Evolutionary conservation across 2,888 invertebrate genomes (phyloP).

Genomic region (Calameuta idolon): DNA sequence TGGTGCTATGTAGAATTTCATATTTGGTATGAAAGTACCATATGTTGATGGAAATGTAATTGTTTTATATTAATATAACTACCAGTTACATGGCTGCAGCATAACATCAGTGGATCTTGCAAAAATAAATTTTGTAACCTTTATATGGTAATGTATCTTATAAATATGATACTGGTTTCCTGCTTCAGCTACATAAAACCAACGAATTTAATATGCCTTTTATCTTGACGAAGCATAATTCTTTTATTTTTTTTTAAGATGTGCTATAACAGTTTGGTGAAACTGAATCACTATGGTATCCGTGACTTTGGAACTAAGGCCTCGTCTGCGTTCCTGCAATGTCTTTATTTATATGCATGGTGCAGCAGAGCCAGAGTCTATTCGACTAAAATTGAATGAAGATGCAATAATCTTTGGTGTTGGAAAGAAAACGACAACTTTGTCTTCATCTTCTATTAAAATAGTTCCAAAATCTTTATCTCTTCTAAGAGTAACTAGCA

Average conservation of each 20-base stretch:
- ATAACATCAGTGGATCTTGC: not conserved
- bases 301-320: constrained; percentile 58
- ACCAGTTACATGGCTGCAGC: not conserved
- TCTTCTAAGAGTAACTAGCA: constrained; percentile 45
- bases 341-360: constrained; percentile 50
- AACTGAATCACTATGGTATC: constrained; percentile 30
- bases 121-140: not conserved
- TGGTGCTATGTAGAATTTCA: not conserved
- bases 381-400: constrained; percentile 51
- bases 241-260: not conserved
- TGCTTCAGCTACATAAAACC: not conserved
- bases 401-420: constrained; percentile 45
- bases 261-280: not conserved
- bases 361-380: constrained; percentile 31
- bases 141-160: not conserved
- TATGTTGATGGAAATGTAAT: not conserved
- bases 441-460: constrained; percentile 45
- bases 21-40: not conserved
- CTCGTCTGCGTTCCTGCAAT: constrained; percentile 56
- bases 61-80: not conserved
- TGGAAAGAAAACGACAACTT: constrained; percentile 37
- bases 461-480: constrained; percentile 56
- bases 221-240: not conserved
- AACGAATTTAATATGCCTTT: not conserved
- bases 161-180: not conserved